Evolutionary conservation across 1,140 invertebrate genomes (phyloP), one percentile per base, ranked within the genome.

Genomic region (Drosophila orena): DNA sequence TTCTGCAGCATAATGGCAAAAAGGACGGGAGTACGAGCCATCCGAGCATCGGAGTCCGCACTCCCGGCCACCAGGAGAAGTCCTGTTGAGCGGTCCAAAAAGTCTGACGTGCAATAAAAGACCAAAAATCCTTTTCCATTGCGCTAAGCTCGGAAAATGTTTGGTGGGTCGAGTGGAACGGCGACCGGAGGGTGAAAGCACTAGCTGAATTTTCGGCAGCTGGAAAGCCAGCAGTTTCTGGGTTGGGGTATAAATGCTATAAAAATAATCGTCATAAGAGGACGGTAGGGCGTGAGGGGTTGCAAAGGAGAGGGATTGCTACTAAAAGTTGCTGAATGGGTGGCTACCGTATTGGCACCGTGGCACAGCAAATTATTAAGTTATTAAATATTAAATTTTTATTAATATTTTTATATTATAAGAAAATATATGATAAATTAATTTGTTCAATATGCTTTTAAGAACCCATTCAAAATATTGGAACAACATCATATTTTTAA

Each of bases 81-180:
- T 81, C 73, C 81, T 89, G 53, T 30, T 34, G 64, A 85, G 81
- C 77, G 74, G 73, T 74, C 77, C 64, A 74, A 77, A 73, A 78
- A 77, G 83, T 86, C 83, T 81, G 84, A 88, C 84, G 84, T 89
- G 84, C 84, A 90, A 89, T 89, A 89, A 89, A 89, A 89, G 80
- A 89, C 80, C 85, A 84, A 89, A 85, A 89, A 89, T 89, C 84
- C 84, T 89, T 86, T 88, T 80, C 85, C 84, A 90, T 80, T 84
- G 84, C 85, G 80, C 83, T 88, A 89, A 88, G 83, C 84, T 83
- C 53, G 70, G 66, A 68, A 83, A 83, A 77, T 76, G 84, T 62
- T 79, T 44, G 35, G 35, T 20, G 57, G 58, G 35, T 37, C 64
- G 50, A n/a, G 12, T 11, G 64, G 24, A 11, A 64, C 34, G 40